Evolutionary conservation across 2,888 invertebrate species (phyloP).

Genomic region (Archips crataeganus): DNA sequence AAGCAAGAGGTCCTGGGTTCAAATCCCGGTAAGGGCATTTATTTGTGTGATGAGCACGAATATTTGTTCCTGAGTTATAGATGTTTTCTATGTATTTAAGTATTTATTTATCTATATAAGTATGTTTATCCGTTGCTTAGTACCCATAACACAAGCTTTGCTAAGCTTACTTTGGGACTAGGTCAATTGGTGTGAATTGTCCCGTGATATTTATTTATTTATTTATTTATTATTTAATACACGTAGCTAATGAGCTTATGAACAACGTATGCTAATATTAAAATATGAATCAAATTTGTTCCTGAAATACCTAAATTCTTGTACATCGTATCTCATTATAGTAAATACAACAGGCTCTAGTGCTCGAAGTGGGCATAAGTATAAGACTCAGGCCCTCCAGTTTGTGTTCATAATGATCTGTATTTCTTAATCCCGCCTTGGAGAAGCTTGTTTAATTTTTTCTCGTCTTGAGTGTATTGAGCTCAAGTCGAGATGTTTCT

Average conservation of each 20-base stretch:
- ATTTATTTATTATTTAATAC: too few relatives aligned
- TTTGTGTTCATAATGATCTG: constrained; percentile 32
- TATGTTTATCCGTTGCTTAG: too few relatives aligned
- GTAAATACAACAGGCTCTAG: constrained; percentile 27
- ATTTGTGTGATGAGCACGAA: too few relatives aligned
- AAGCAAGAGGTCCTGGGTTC: too few relatives aligned
- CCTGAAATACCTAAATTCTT: background rate
- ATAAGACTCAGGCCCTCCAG: constrained; percentile 23
- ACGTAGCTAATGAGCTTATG: background rate
- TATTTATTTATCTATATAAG: too few relatives aligned
- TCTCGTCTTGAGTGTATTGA: constrained; percentile 7
- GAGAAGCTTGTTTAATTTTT: constrained; percentile 20
- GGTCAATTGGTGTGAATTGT: too few relatives aligned
- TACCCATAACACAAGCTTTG: too few relatives aligned
- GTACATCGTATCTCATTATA: constrained; percentile 27
- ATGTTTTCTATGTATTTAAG: too few relatives aligned
- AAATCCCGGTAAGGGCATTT: too few relatives aligned
- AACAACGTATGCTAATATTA: background rate
- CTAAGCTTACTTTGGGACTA: too few relatives aligned
- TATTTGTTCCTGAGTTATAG: too few relatives aligned
- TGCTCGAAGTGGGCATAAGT: constrained; percentile 15
- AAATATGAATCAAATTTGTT: background rate
- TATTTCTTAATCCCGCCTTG: constrained; percentile 21
- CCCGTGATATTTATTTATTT: too few relatives aligned
- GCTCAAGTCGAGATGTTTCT: constrained; percentile 2